Evolutionary conservation across 1,140 invertebrate genomes (phyloP).

Genomic region (Oedothorax gibbosus): DNA sequence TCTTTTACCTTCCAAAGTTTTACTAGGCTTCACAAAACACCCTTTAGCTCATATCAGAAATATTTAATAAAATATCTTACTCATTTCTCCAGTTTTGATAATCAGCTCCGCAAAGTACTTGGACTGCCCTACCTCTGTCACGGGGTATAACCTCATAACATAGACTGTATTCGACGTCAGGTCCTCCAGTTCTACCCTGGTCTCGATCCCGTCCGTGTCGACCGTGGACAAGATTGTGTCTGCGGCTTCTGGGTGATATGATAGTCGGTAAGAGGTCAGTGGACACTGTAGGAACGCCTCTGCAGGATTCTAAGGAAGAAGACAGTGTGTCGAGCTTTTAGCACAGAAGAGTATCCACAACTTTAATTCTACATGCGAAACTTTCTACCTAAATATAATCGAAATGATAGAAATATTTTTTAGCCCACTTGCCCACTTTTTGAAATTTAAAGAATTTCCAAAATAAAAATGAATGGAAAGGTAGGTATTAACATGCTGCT

Average conservation of each 20-base stretch:
- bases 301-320: conserved; percentile 13
- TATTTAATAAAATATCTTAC: conserved; percentile 2
- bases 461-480: too few species aligned
- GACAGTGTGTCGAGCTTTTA: too few species aligned
- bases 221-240: background rate
- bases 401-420: too few species aligned
- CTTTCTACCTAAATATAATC: too few species aligned
- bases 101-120: conserved; percentile 30
- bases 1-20: too few species aligned
- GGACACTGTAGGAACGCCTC: conserved; percentile 18
- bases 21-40: too few species aligned
- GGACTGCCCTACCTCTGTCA: conserved; percentile 5
- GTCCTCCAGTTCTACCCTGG: conserved; percentile 1
- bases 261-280: conserved; percentile 5
- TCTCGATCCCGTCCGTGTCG: background rate
- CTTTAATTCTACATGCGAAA: too few species aligned
- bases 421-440: too few species aligned
- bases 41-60: too few species aligned
- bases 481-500: too few species aligned
- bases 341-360: too few species aligned
- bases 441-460: too few species aligned
- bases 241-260: conserved; percentile 23
- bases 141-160: conserved; percentile 14
- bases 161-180: conserved; percentile 28
- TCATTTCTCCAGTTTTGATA: conserved; percentile 33